phyloP scores from a whole-genome alignment of 2,113 vertebrate species.

The Zootoca vivipara region DNA sequence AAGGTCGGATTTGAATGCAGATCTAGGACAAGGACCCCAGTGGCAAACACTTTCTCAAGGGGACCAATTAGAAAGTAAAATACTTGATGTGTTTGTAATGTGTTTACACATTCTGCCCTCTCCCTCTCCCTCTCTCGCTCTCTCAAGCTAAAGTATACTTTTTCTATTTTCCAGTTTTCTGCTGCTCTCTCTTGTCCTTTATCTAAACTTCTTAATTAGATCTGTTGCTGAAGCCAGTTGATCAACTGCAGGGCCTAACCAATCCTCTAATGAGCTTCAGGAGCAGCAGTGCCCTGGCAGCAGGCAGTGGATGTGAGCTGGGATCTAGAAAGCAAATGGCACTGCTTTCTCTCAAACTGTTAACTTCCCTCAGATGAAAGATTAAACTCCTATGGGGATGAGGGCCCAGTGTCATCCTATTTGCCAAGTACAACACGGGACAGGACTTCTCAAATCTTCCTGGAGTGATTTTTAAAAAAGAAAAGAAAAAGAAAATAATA shows the following conservation, averaged over 20 bases:
- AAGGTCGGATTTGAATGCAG: slow-evolving; percentile 14
- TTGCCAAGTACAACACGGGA: not conserved
- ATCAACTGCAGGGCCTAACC: not conserved
- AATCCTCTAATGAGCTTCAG: not conserved
- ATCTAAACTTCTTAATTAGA: not conserved
- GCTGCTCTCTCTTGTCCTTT: not conserved
- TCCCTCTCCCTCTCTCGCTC: not conserved
- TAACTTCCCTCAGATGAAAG: not conserved
- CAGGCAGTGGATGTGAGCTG: not conserved
- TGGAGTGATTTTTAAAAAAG: not conserved
- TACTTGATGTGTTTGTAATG: not conserved
- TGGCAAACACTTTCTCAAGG: slow-evolving; percentile 7
- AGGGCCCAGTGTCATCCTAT: not conserved
- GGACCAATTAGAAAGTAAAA: slow-evolving; percentile 28
- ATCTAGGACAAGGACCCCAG: not conserved
- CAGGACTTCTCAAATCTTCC: not conserved
- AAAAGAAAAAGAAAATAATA: not conserved
- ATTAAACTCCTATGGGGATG: not conserved
- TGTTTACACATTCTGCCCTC: not conserved
- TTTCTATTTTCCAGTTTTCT: not conserved
- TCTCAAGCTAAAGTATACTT: not conserved
- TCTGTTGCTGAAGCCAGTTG: not conserved
- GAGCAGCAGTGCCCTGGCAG: not conserved
- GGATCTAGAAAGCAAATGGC: not conserved
- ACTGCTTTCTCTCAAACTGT: not conserved